These are phyloP conservation scores for Arion vulgaris DNA, from an alignment of 1,140 invertebrate genomes.

Conservation along the genomic window DNA sequence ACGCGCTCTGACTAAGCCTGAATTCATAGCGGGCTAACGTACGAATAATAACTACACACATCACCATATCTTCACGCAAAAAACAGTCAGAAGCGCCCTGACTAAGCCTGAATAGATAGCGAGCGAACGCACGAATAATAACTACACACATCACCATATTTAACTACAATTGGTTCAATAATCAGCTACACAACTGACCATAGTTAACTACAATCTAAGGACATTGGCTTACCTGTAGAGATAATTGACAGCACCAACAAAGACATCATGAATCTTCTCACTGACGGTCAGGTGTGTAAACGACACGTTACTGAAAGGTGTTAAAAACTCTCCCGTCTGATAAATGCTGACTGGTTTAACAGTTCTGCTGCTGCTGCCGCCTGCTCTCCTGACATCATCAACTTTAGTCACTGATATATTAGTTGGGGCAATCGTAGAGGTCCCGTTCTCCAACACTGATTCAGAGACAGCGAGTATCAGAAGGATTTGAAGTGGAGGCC, in stretches of 20 bases:
- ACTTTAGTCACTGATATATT: background rate
- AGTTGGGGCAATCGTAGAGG: background rate
- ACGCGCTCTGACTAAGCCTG: too few species aligned
- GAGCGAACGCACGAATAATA: too few species aligned
- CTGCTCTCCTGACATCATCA: background rate
- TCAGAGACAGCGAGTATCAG: background rate
- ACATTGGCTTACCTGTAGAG: background rate
- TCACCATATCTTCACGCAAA: too few species aligned
- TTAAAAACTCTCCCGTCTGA: background rate
- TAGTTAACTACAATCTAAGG: too few species aligned
- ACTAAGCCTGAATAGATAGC: too few species aligned
- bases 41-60: too few species aligned
- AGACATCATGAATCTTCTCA: background rate
- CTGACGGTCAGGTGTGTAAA: background rate
- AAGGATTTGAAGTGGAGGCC: background rate
- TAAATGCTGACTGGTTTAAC: conserved; percentile 10
- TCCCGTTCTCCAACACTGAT: background rate
- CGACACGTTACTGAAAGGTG: background rate
- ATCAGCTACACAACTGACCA: too few species aligned
- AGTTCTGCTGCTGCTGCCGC: background rate
- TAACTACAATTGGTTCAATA: too few species aligned
- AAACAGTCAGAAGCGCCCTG: too few species aligned
- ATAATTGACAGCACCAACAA: background rate
- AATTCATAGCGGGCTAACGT: too few species aligned
- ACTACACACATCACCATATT: too few species aligned